Conservation (phyloP, 2,797 vertebrate species). For the Scolopax rusticola region DNA sequence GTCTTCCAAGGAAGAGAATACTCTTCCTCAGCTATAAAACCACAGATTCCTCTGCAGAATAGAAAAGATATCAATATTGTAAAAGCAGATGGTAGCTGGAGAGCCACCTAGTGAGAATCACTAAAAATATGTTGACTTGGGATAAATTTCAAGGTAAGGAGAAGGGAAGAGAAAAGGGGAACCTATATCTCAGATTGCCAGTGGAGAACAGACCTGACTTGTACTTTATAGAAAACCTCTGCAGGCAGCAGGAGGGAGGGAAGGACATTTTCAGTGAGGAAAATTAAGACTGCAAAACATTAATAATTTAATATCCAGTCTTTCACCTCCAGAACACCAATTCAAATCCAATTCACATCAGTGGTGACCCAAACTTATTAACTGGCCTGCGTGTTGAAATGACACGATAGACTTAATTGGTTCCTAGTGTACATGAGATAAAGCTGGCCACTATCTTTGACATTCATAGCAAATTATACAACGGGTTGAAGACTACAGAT, state of each 20-base stretch:
- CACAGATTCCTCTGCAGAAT: neutral
- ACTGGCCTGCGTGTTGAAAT: neutral
- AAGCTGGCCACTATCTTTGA: neutral
- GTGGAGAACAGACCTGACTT: neutral
- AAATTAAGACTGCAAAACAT: neutral
- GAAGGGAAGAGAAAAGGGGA: neutral
- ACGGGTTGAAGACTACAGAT: neutral
- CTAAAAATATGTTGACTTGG: fast-evolving
- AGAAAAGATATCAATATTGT: neutral
- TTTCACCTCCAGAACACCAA: neutral
- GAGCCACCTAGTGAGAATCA: neutral
- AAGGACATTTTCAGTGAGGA: neutral
- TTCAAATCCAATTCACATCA: neutral
- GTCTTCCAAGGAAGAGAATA: neutral
- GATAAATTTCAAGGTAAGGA: fast-evolving
- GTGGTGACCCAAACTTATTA: neutral
- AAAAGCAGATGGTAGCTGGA: neutral
- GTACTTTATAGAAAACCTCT: neutral
- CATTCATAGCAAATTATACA: neutral
- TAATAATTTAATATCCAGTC: neutral
- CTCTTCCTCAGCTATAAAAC: neutral
- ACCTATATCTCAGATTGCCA: neutral
- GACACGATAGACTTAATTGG: neutral
- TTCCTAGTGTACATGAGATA: neutral
- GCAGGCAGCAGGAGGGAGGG: neutral